These are phyloP conservation scores for Eupithecia exiguata DNA, from an alignment of 2,888 invertebrate species.

Conservation along the genomic window DNA sequence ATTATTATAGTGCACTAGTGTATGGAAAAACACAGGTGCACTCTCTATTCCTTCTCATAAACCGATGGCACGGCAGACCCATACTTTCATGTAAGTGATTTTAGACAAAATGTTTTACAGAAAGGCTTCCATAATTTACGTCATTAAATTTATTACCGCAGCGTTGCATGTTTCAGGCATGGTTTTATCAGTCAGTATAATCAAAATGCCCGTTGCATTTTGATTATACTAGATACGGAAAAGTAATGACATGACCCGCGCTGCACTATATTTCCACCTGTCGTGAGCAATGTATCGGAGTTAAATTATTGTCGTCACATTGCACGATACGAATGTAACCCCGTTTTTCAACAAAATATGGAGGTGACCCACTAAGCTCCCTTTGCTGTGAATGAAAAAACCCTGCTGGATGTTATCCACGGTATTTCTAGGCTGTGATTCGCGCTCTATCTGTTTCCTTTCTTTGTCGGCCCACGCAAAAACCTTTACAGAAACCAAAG, in stretches of 20 bases:
- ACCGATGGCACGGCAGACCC: not conserved
- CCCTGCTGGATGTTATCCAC: not conserved
- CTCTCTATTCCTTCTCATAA: not conserved
- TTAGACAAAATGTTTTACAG: not conserved
- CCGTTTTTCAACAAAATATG: not conserved
- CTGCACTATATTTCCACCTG: slow-evolving; percentile 24
- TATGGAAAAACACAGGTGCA: not conserved
- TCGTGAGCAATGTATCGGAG: slow-evolving; percentile 35
- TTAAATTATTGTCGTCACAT: slow-evolving; percentile 29
- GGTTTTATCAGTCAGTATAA: slow-evolving; percentile 1
- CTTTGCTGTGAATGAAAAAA: not conserved
- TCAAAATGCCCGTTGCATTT: no score
- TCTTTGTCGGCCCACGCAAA: not conserved
- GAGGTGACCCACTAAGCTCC: not conserved
- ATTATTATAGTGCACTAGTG: not conserved
- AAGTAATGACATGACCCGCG: slow-evolving; percentile 24
- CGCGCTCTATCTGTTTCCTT: not conserved
- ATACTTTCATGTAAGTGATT: not conserved
- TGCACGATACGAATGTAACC: not conserved
- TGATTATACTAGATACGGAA: slow-evolving; percentile 5
- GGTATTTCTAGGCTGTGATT: not conserved
- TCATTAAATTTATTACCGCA: not conserved
- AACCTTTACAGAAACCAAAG: not conserved
- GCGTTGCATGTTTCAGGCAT: slow-evolving; percentile 4
- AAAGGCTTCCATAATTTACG: not conserved